These are phyloP conservation scores for Loxodonta africana DNA, from an alignment of 2,113 vertebrate species.

Conservation along the genomic window DNA sequence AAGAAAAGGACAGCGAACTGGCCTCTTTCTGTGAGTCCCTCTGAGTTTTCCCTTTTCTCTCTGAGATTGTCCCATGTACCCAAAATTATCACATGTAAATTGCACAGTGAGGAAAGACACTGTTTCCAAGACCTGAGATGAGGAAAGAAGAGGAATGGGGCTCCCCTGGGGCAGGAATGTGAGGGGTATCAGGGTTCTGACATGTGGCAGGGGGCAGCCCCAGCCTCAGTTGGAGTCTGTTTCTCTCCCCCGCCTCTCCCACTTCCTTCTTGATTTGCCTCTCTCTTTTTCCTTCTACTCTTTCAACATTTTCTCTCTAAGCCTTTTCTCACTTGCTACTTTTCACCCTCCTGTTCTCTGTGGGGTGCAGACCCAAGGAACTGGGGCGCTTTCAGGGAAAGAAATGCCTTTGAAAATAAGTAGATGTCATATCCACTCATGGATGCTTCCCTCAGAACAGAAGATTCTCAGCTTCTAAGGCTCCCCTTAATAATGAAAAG, in stretches of 20 bases:
- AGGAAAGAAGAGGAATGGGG: background rate
- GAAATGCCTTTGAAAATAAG: background rate
- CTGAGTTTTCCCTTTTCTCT: background rate
- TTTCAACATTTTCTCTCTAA: background rate
- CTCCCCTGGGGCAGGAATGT: too few relatives aligned
- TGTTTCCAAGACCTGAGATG: background rate
- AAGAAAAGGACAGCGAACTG: background rate
- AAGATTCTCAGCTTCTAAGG: background rate
- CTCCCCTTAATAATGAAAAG: background rate
- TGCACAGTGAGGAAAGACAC: background rate
- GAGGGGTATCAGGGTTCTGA: background rate
- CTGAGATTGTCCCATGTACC: accelerated
- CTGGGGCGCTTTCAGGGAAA: background rate
- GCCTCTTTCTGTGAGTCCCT: too few relatives aligned
- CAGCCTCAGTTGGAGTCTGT: background rate
- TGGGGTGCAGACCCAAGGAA: background rate
- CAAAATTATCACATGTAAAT: background rate
- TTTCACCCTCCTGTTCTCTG: background rate
- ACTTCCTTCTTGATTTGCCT: background rate
- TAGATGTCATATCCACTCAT: background rate
- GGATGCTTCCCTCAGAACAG: background rate
- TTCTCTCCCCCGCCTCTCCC: too few relatives aligned
- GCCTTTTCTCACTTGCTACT: background rate
- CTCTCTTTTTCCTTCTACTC: background rate
- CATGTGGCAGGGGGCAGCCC: background rate